These are phyloP conservation scores for Turdus rufiventris DNA, from an alignment of 2,113 vertebrate species.

Conservation along the genomic window DNA sequence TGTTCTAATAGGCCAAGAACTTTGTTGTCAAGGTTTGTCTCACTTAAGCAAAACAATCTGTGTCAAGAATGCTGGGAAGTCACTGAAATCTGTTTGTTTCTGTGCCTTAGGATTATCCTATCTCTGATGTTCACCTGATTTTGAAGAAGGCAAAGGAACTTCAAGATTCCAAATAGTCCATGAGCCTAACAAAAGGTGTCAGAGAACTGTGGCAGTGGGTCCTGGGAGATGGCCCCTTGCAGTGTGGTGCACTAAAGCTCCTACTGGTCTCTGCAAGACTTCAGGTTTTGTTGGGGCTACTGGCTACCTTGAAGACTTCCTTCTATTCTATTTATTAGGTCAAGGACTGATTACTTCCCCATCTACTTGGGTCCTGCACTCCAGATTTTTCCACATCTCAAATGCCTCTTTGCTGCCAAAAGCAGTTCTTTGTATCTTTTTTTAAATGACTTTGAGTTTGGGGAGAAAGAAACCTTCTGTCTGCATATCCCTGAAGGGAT, in stretches of 20 bases:
- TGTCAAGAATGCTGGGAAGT: not conserved
- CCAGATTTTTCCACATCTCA: conserved; percentile 4
- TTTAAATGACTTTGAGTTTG: not conserved
- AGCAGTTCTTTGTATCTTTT: conserved; percentile 33
- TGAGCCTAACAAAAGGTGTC: not conserved
- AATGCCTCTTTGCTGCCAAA: conserved; percentile 45
- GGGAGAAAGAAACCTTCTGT: not conserved
- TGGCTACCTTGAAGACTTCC: not conserved
- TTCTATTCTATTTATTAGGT: conserved; percentile 56
- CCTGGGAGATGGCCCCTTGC: not conserved
- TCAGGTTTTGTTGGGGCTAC: conserved; percentile 3
- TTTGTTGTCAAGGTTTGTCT: not conserved
- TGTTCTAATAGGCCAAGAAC: not conserved
- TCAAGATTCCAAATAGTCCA: conserved; percentile 83
- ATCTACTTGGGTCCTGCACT: conserved; percentile 4
- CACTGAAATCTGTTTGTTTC: not conserved
- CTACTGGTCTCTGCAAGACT: conserved; percentile 3
- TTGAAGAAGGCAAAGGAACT: conserved; percentile 94
- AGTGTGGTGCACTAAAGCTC: not conserved
- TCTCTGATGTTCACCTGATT: conserved; percentile 91
- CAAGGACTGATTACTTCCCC: conserved; percentile 2
- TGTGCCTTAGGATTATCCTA: conserved; percentile 88
- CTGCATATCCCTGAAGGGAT: not conserved
- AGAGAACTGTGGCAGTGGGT: conserved; percentile 10
- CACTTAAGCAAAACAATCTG: not conserved